Evolutionary conservation across 2,113 vertebrate species (phyloP), one percentile per base, ranked within the genome.

Genomic region (Trachemys scripta): DNA sequence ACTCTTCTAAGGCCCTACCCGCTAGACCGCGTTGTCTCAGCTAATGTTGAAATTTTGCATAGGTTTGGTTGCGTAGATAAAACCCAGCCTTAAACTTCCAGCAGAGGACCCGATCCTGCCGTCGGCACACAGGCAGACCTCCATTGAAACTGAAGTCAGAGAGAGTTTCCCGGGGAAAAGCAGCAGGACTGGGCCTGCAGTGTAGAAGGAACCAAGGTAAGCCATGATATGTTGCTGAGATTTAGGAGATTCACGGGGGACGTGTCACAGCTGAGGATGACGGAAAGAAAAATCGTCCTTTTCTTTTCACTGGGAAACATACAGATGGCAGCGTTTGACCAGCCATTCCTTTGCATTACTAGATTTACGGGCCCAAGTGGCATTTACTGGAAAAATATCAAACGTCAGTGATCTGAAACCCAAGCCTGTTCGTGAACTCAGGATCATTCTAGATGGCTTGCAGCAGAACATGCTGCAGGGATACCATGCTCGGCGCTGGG

Each of bases 251-350:
- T 72, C 12, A 6, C 4, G 1, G 65, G 62, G 22, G n/a, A 42
- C 11, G 29, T 25, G 6, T 29, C 6, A 4, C 75, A 78, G 42
- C 24, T 14, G 75, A 10, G 75, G 24, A 76, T 27, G 22, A 42
- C 24, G 42, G 42, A 76, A 76, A 76, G 75, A 27, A 76, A 76
- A 76, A 25, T 72, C n/a, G 5, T 20, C 2, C 12, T 27, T 82
- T 42, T 0, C 0, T 79, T 82, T 85, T 53, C n/a, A 19, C 19
- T 4, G 56, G 8, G 53, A 54, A 80, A 0, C 0, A 10, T 47
- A 31, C 0, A 4, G 79, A 29, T 0, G 1, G 49, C 2, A 35
- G 20, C 2, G 1, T 47, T 7, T 45, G 1, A 56, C 0, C 1
- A 56, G 82, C 51, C n/a, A 13, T 2, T 31, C 83, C 35, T 5